Evolutionary conservation across 2,888 invertebrate species (phyloP).

Genomic region (Drosophila infuscata): DNA sequence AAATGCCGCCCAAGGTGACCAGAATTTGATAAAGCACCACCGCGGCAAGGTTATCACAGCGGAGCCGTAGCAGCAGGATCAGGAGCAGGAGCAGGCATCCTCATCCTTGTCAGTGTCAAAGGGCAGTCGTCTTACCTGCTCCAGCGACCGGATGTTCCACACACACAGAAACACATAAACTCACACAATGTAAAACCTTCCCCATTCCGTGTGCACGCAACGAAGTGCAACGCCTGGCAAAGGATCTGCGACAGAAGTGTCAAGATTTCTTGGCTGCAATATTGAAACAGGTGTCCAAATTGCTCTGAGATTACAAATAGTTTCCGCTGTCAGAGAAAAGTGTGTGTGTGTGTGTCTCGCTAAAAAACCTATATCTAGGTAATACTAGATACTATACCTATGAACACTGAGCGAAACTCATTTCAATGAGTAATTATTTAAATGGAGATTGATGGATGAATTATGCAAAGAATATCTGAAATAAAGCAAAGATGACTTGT

Average conservation of each 20-base stretch:
- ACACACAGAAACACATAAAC: neutral
- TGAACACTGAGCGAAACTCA: constrained; percentile 13
- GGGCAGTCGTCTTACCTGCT: constrained; percentile 47
- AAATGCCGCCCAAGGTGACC: constrained; percentile 79
- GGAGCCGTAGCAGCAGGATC: constrained; percentile 1
- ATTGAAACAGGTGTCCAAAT: constrained; percentile 79
- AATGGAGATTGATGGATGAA: neutral
- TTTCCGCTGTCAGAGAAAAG: constrained; percentile 40
- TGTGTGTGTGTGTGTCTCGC: neutral
- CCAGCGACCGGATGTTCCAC: constrained; percentile 57
- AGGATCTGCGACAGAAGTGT: constrained; percentile 60
- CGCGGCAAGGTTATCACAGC: constrained; percentile 69
- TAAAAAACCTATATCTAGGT: constrained; percentile 1
- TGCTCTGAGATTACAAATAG: constrained; percentile 61
- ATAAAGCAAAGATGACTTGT: neutral
- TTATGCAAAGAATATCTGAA: neutral
- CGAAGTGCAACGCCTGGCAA: constrained; percentile 21
- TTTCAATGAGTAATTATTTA: neutral
- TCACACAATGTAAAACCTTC: constrained; percentile 51
- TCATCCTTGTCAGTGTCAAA: constrained; percentile 49
- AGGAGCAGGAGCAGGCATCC: constrained; percentile 9
- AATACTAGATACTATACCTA: neutral
- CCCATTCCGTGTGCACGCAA: constrained; percentile 7
- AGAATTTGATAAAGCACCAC: constrained; percentile 75
- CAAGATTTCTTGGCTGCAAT: constrained; percentile 67